phyloP scores from a whole-genome alignment of 1,140 invertebrate species.

The Prorops nasuta region DNA sequence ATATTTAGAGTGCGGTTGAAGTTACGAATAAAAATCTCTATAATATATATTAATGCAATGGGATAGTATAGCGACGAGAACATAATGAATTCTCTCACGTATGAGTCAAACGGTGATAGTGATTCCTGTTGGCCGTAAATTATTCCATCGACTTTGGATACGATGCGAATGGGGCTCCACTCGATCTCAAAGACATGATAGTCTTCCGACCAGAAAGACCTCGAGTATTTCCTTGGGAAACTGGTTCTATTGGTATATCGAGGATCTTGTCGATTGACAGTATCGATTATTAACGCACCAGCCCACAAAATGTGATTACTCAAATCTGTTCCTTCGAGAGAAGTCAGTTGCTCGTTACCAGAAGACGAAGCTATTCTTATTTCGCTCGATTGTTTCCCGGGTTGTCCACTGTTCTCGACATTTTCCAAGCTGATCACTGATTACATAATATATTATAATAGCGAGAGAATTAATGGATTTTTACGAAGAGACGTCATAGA shows the following conservation, averaged over 20 bases:
- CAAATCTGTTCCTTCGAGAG: constrained; percentile 19
- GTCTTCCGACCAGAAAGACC: constrained; percentile 58
- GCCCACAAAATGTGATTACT: constrained; percentile 35
- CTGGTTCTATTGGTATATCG: not conserved
- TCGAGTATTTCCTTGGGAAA: constrained; percentile 9
- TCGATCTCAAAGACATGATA: constrained; percentile 64
- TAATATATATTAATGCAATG: not conserved
- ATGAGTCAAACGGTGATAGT: constrained; percentile 67
- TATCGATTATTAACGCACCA: constrained; percentile 14
- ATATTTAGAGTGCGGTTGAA: not conserved
- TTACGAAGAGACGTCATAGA: not conserved
- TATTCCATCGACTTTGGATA: constrained; percentile 59
- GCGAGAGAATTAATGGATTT: no score
- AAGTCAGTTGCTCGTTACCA: constrained; percentile 34
- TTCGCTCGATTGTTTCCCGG: not conserved
- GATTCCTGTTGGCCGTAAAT: constrained; percentile 51
- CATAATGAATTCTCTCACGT: not conserved
- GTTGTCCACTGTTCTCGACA: not conserved
- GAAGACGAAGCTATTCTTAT: constrained; percentile 36
- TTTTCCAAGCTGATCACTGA: constrained; percentile 17
- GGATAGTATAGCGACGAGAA: no score
- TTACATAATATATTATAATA: not conserved
- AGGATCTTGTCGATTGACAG: not conserved
- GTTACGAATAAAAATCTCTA: not conserved
- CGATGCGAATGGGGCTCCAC: constrained; percentile 59